Percentiles rank a stretch among this genome's conserved stretches.
phyloP scores from a whole-genome alignment of 2,888 invertebrate species.

The Drosophila rubida region DNA sequence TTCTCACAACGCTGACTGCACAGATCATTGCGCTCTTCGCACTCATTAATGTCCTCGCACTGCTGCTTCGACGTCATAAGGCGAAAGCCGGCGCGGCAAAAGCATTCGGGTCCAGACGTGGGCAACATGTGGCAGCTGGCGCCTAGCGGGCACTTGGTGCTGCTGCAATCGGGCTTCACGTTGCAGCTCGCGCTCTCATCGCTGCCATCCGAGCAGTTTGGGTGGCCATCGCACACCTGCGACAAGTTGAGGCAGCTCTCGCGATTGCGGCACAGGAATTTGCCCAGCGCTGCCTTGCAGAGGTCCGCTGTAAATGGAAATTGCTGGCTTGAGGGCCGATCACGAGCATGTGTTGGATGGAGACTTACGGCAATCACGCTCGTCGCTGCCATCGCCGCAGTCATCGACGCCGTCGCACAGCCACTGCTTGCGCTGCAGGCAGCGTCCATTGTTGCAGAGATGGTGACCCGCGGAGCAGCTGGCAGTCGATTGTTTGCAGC shows the following conservation, averaged over 20 bases:
- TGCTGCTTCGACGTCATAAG: constrained; percentile 59
- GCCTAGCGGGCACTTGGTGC: constrained; percentile 76
- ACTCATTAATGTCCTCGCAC: constrained; percentile 88
- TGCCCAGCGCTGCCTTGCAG: constrained; percentile 85
- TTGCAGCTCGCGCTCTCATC: constrained; percentile 87
- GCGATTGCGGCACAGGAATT: constrained; percentile 86
- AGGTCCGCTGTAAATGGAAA: constrained; percentile 58
- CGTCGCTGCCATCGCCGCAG: constrained; percentile 87
- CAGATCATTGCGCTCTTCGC: constrained; percentile 86
- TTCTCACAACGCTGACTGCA: constrained; percentile 91
- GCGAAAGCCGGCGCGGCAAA: constrained; percentile 86
- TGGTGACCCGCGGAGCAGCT: constrained; percentile 88
- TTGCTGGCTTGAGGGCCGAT: not conserved
- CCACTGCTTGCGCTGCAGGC: constrained; percentile 86
- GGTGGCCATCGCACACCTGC: constrained; percentile 86
- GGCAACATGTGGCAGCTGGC: constrained; percentile 85
- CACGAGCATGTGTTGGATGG: not conserved
- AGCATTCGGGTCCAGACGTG: constrained; percentile 86
- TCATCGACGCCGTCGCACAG: constrained; percentile 87
- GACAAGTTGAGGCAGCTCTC: constrained; percentile 86
- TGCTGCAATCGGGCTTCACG: constrained; percentile 69
- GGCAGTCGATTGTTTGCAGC: constrained; percentile 83
- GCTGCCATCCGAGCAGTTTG: constrained; percentile 87
- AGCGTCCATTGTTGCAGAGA: constrained; percentile 87
- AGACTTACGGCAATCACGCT: constrained; percentile 86